Base-by-base conservation (phyloP, 2,797 vertebrate species). In the Pseudomugil gertrudae region DNA sequence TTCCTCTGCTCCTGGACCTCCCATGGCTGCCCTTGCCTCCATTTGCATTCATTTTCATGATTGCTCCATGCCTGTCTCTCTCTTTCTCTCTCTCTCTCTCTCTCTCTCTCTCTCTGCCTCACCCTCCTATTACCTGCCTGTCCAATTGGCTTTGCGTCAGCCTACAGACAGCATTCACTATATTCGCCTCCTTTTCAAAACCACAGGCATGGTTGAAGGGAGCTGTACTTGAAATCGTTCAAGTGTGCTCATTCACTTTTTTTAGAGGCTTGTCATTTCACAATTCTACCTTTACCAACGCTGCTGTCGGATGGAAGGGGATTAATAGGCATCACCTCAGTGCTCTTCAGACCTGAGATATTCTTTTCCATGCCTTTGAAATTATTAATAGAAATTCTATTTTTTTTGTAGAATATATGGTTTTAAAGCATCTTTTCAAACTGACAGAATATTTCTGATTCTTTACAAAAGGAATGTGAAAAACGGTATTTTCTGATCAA, bases 21-120 rank as follows among this genome's bases (percentile, higher is more conserved):
- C 86, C 83, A 84, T 87, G 88, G 90, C 83, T 92, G 81, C 86
- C 69, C 81, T 89, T 73, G 91, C 90, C 83, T 91, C 88, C 65
- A 94, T 95, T 94, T 94, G 92, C 93, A 94, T 94, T 93, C 85
- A 86, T 93, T 94, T 93, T 94, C 90, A 92, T 93, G 92, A 94
- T 92, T 92, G 90, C 89, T 73, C 86, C 85, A 84, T 85, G 91
- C 78, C 84, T 84, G 85, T n/a, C n/a, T n/a, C n/a, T n/a, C n/a
- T n/a, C n/a, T n/a, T n/a, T n/a, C n/a, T n/a, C n/a, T n/a, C n/a
- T n/a, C n/a, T n/a, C n/a, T n/a, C n/a, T n/a, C n/a, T n/a, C n/a
- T 91, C 86, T 89, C 87, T 78, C 84, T 21, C 11, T 80, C 78
- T 80, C 79, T 55, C 60, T 43, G 65, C 81, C 83, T 88, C 79